Percentiles rank a stretch among this genome's conserved stretches.
Conservation (phyloP, 1,140 invertebrate species). For the Drosophila repleta region DNA sequence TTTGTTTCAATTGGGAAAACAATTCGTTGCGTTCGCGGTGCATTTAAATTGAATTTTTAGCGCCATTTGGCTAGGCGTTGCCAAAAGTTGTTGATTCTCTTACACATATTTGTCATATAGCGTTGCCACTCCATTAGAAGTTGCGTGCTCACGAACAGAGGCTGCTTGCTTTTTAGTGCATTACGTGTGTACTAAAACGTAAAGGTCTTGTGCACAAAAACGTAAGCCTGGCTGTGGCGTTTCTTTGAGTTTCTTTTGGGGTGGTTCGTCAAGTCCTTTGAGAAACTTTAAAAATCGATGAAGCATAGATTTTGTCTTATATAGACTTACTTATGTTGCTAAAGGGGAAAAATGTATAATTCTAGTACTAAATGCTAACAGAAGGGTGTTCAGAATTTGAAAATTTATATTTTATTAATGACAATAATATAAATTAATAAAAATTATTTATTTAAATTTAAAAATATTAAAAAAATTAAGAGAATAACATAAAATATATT, state of each 20-base stretch:
- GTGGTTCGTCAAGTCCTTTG: slow-evolving; percentile 18
- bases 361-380: too few relatives aligned
- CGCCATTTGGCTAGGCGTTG: neutral
- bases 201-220: neutral
- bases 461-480: too few relatives aligned
- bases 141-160: slow-evolving; percentile 6
- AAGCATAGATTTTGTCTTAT: too few relatives aligned
- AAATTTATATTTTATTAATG: too few relatives aligned
- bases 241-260: slow-evolving; percentile 11
- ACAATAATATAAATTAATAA: too few relatives aligned
- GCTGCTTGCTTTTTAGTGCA: neutral
- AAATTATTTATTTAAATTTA: too few relatives aligned
- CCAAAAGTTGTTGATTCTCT: neutral
- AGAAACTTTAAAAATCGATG: slow-evolving; percentile 33
- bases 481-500: too few relatives aligned
- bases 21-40: too few relatives aligned
- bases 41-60: neutral
- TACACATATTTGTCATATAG: neutral
- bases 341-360: too few relatives aligned
- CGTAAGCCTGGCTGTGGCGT: neutral
- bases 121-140: slow-evolving; percentile 14
- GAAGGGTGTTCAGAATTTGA: too few relatives aligned
- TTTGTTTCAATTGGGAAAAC: too few relatives aligned
- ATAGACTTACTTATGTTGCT: neutral
- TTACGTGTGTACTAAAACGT: slow-evolving; percentile 29